Evolutionary conservation across 2,888 invertebrate species (phyloP), one percentile per base, ranked within the genome.

Genomic region (Oligia latruncula): DNA sequence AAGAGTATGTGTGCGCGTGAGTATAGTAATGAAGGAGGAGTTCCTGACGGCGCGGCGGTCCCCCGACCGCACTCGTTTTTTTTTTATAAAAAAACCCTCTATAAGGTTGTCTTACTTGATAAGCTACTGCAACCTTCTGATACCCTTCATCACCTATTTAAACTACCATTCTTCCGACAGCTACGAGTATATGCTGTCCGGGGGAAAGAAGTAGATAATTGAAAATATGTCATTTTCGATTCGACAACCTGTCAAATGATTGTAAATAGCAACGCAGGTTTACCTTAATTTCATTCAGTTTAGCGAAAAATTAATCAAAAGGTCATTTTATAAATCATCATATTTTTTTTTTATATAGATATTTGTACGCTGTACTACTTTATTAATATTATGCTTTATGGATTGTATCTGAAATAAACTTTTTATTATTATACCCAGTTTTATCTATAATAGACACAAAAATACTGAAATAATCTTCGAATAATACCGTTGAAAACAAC

Each of bases 401-500:
- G 0, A 5, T 40, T 5, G 40, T 40, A 40, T 40, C 40, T 40
- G 3, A 40, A 40, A 40, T 40, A 40, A 40, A 40, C 40, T 0
- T 40, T 40, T 40, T 40, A 40, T 40, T 40, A 40, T n/a, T n/a
- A 60, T 60, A 62, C 13, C 17, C 46, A 20, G 11, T 9, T 46
- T 20, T 35, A 62, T 17, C 20, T 40, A 64, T 35, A 0, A 13
- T 29, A 52, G n/a, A 17, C 29, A 29, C 4, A 46, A 60, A 71
- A 71, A 74, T 71, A 77, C 62, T 20, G 0, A 1, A 4, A 49
- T 49, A 66, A 62, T 60, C 20, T 4, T 40, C 46, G 40, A 55
- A 65, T 35, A 84, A 52, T n/a, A n/a, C n/a, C 17, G 4, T 35
- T 15, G 49, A 71, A 76, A 78, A 84, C 77, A 83, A 74, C 17